Percentiles rank a stretch among this genome's conserved stretches.
These are phyloP conservation scores for Thaleichthys pacificus DNA, from an alignment of 2,797 vertebrate genomes.

Conservation along the genomic window DNA sequence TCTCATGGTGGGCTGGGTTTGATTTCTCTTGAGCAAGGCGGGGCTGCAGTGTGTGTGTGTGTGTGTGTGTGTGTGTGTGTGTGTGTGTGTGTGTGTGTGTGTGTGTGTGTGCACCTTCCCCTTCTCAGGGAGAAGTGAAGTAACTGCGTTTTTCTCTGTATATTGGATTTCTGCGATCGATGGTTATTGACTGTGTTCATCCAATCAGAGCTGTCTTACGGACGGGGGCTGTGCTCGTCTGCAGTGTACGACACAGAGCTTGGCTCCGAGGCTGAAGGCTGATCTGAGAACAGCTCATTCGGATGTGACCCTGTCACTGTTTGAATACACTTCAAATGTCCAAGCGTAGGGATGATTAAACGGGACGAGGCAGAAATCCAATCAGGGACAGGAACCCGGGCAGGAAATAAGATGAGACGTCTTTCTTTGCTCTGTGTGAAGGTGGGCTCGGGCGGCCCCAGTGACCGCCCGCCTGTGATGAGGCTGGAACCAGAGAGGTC, in stretches of 20 bases:
- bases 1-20: constrained; percentile 37
- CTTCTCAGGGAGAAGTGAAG: constrained; percentile 23
- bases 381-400: too few species aligned
- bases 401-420: too few species aligned
- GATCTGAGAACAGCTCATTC: constrained; percentile 16
- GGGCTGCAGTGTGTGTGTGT: constrained; percentile 11
- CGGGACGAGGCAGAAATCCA: too few species aligned
- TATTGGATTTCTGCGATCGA: constrained; percentile 53
- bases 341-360: not conserved
- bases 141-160: constrained; percentile 47
- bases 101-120: constrained; percentile 9
- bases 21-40: constrained; percentile 49
- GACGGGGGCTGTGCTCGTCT: constrained; percentile 27
- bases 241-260: constrained; percentile 23
- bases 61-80: too few species aligned
- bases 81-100: not conserved
- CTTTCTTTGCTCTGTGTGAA: too few species aligned
- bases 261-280: constrained; percentile 27
- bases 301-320: not conserved
- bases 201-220: constrained; percentile 19
- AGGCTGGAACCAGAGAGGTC: not conserved
- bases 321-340: not conserved
- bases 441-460: too few species aligned
- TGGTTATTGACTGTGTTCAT: constrained; percentile 56
- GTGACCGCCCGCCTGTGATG: too few species aligned